Base-by-base conservation (phyloP, 2,797 vertebrate genomes). In the Sandelia bainsii region DNA sequence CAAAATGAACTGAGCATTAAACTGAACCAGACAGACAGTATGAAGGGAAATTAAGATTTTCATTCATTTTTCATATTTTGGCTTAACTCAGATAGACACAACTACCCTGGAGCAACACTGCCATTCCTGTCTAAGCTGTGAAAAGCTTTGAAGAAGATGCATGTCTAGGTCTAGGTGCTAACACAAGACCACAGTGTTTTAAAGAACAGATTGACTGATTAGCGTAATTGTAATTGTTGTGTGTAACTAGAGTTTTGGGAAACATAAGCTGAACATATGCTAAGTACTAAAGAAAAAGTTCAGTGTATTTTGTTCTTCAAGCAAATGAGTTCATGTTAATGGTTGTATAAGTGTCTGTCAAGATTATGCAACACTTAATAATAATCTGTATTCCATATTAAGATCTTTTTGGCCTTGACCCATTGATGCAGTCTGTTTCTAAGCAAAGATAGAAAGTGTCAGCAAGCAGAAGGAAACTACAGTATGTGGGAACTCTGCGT, bases 81-180 rank as follows among this genome's bases (percentile, higher is more conserved):
- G 63, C 74, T 83, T 56, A 85, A 73, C 69, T 85, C n/a, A 86
- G 85, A 88, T 84, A 79, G 80, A 90, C 81, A 69, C 29, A 83
- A 57, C 34, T n/a, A 63, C 61, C 88, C 85, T 39, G 65, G 13
- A 87, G 88, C 87, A 77, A 71, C 53, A 25, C 11, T 17, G 25
- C 27, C 75, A 80, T 87, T 87, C 72, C 71, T 75, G 27, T 50
- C 37, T 71, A 75, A 83, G 69, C 62, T 58, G 73, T 67, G 29
- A 7, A 77, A 72, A 72, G 62, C 72, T 72, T 25, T 25, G 40
- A 74, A 51, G 62, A 80, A 42, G 51, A 68, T 49, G 1, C 8
- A 51, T 51, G n/a, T 32, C 13, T 19, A 34, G 8, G 27, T 51
- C 40, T 40, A 40, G 29, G 40, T 48, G 50, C 42, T 7, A 16